Evolutionary conservation across 2,113 vertebrate species (phyloP), one percentile per base, ranked within the genome.

Genomic region (Eubucco bourcierii): DNA sequence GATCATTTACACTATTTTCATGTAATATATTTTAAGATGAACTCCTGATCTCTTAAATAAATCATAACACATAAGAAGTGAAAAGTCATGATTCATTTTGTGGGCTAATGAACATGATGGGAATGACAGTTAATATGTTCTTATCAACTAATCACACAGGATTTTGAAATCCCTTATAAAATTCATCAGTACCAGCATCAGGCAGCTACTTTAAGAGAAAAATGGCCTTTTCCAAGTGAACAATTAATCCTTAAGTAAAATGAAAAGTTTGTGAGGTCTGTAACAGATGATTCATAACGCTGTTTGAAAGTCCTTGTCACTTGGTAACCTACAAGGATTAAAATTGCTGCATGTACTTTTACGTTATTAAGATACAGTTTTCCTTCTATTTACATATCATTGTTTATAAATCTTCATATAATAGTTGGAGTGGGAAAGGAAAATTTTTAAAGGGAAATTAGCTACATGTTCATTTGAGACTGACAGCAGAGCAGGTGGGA

Each of bases 201-300:
- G 68, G 37, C 27, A 87, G 44, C 8, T 79, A 77, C 23, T 79
- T 90, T 66, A 73, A 87, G 21, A 90, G 55, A 93, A 87, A 91
- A 94, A 91, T 70, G 21, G 55, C 28, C 21, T 90, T 94, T 90
- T 70, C 15, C 29, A 11, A 79, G 34, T 28, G 44, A 93, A 55
- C 19, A 92, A 82, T 78, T 95, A 88, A 78, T 88, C 17, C 28
- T 66, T 33, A 94, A 93, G 87, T 70, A 86, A 73, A 88, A 92
- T 28, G 8, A 33, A 92, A 90, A 88, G 44, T 76, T 88, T 85
- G 15, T 37, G 34, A 95, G 85, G 28, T 47, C 23, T 67, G 25
- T 64, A 91, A 94, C 31, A 71, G 2, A 3, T 88, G 86, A 73
- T 60, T 83, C 53, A 78, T 60, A 78, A 33, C 52, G 24, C 47